Base-by-base conservation (phyloP, 2,888 invertebrate genomes). In the Sisyra terminalis region DNA sequence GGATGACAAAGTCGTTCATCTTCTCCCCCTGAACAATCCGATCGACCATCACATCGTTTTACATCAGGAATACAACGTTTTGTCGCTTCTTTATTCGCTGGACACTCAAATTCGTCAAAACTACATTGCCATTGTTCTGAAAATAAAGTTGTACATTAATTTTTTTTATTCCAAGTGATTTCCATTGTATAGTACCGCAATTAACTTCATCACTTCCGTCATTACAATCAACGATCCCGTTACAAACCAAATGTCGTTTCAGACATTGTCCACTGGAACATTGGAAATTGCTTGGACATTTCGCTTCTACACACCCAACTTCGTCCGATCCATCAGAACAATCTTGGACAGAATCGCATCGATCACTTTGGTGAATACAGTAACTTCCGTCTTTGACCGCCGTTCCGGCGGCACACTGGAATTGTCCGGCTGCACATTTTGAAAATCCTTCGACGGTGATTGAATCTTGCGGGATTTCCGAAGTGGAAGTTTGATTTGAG, bases 241-340 rank as follows among this genome's bases (percentile, higher is more conserved):
- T 73, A 51, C 76, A 77, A 0, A 75, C 74, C 9, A 71, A 57
- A 50, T 72, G 64, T 40, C 73, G 57, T 49, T 67, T 70, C 24
- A 76, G 59, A 48, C 75, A 77, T 47, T 71, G 69, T 1, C 72
- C 71, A 50, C 63, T 71, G 4, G 60, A 55, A 48, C 74, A 75
- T 62, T 69, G 66, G 59, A 73, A 75, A 48, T 73, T 74, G 39
- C 68, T 68, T 2, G 66, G 69, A 51, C 75, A 75, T n/a, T 65
- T 64, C 38, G 67, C 61, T 51, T 65, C 59, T 37, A 63, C 56
- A 52, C 76, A 76, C 11, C 68, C 64, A 8, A 61, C 47, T 55
- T 76, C 75, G 53, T 76, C 76, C 0, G 75, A 75, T 17, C 68
- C 71, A 52, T 75, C 76, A 0, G 66, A 68, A 50, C 75, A 76